phyloP scores from a whole-genome alignment of 2,888 invertebrate genomes.

The Rugalucina vietnamica region DNA sequence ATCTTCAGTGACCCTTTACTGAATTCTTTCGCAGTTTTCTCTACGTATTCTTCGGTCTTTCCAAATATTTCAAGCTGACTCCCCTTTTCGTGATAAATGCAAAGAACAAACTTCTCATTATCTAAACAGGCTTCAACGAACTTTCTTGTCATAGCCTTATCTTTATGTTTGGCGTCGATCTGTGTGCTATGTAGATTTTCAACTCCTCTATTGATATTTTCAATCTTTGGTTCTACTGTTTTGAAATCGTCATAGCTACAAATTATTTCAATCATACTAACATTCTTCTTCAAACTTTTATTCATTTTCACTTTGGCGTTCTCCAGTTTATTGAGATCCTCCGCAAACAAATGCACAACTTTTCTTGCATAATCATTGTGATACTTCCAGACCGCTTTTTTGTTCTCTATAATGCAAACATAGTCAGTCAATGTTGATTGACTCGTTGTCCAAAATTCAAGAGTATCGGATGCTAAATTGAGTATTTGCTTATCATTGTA shows the following conservation, averaged over 20 bases:
- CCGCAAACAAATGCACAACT: conserved; percentile 17
- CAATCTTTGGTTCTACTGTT: background rate
- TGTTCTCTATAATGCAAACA: background rate
- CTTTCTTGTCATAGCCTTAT: background rate
- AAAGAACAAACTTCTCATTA: background rate
- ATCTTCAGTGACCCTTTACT: background rate
- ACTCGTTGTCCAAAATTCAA: background rate
- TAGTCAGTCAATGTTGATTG: background rate
- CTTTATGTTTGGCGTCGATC: background rate
- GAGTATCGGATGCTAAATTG: conserved; percentile 17
- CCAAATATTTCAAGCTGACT: background rate
- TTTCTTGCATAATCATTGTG: conserved; percentile 12
- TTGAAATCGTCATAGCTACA: background rate
- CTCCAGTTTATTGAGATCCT: background rate
- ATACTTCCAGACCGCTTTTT: conserved; percentile 18
- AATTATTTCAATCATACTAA: background rate
- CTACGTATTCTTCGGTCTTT: background rate
- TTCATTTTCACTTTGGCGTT: background rate
- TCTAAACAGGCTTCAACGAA: background rate
- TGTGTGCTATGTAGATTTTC: background rate
- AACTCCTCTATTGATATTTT: background rate
- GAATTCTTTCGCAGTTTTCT: background rate
- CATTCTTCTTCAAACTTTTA: background rate
- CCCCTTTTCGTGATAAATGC: background rate
- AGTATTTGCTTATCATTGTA: conserved; percentile 7